Base-by-base conservation (phyloP, 35 echinoderm and acorn worm genomes). In the Hemicentrotus pulcherrimus region DNA sequence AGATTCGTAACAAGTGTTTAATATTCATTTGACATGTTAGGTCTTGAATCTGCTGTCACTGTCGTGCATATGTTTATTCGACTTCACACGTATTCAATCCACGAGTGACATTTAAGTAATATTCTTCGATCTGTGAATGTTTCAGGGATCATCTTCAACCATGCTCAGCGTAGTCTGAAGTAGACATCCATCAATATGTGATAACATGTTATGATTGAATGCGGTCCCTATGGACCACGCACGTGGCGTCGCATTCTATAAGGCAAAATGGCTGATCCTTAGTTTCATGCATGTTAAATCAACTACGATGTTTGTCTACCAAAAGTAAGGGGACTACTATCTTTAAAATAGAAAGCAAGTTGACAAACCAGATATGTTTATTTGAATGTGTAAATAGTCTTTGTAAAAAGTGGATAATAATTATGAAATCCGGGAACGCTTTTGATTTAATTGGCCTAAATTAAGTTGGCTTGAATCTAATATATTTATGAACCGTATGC, bases 181-280 rank as follows among this genome's bases (percentile, higher is more conserved):
- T 78, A 78, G 65, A 78, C 65, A 78, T 7, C 65, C 28, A 78
- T 78, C 28, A 22, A 78, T 28, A 8, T 22, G 65, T n/a, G 28
- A 78, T 78, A 78, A 78, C 19, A n/a, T 78, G 65, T 78, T 78
- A 78, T 78, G 65, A 78, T 78, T 78, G 65, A 78, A 78, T 78
- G 65, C 65, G 65, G 19, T 78, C 65, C 65, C 24, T 78, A 78
- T 6, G 65, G 65, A 78, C 65, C 22, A 4, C 4, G 65, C 19
- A 78, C 65, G 19, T 78, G 65, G 65, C 65, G 65, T 22, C 22
- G 65, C 65, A n/a, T 78, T 78, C 28, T 15, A 78, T 78, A 30
- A 22, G 65, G 65, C 19, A 78, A 3, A 30, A 78, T 78, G 19
- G 65, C 6, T 78, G 65, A 78, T n/a, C 19, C 7, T 7, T n/a